Evolutionary conservation across 2,113 vertebrate species (phyloP), one percentile per base, ranked within the genome.

Genomic region (Hippopotamus amphibius): DNA sequence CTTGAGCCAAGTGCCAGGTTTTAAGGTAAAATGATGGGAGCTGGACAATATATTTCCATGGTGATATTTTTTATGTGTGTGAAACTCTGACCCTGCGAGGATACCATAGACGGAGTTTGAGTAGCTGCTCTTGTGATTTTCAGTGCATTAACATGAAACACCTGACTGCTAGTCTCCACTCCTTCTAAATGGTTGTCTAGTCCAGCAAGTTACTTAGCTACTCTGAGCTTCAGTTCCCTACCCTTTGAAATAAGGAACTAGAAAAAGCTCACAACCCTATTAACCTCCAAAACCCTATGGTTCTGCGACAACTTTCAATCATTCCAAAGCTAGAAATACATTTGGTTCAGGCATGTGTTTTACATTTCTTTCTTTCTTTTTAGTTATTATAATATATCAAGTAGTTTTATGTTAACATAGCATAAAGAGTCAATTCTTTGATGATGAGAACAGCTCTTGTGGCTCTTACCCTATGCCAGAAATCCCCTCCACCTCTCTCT

Each of bases 231-330:
- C 16, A 33, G 2, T 83, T 90, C 63, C 15, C 41, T 91, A 55
- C 55, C 72, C 66, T 79, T 77, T 69, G 46, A 96, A 63, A 63
- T 14, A 37, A 94, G 48, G n/a, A 94, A 26, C 71, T 80, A 76
- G 85, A 72, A 91, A 68, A 87, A 83, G 80, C 68, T 93, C 50
- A 80, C 55, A 90, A 61, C 11, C 1, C n/a, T 76, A 46, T 61
- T 79, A 50, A 19, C 37, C 65, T 83, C 61, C 11, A n/a, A 90
- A 96, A 53, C 26, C 9, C 22, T 16, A 12, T 46, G n/a, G 24
- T 72, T 95, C 55, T 94, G 13, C 76, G 82, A 80, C 68, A 88
- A 57, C 84, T 79, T 92, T 94, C 66, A 77, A 22, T 65, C 59
- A 71, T 76, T 80, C 50, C 33, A 88, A 81, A 93, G 37, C 69